Conservation (phyloP, 64 coral and sea anemone genomes). For the Stylophora pistillata region DNA sequence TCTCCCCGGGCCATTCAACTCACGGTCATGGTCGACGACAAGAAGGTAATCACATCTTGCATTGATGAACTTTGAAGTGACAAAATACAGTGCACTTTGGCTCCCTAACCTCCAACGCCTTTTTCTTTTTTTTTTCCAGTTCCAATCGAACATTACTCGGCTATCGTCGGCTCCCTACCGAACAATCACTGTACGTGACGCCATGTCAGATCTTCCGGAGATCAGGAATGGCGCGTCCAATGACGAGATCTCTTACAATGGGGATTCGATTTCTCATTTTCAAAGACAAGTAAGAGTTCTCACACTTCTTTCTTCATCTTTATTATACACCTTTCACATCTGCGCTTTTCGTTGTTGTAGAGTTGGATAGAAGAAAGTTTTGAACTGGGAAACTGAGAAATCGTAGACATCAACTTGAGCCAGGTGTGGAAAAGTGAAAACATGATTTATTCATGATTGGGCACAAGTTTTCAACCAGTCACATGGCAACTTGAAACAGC, state of each 20-base stretch:
- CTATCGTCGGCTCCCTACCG: conserved; percentile 79
- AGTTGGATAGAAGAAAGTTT: neutral
- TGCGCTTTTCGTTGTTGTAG: neutral
- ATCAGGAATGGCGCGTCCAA: conserved; percentile 72
- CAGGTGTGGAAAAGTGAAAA: no score
- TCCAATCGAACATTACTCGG: conserved; percentile 87
- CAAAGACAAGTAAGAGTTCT: conserved; percentile 77
- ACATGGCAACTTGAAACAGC: no score
- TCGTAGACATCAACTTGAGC: no score
- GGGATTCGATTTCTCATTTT: conserved; percentile 93
- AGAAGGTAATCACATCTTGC: conserved; percentile 48
- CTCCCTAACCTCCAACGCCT: neutral
- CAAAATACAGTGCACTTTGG: no score
- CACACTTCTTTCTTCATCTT: neutral
- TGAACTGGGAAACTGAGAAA: no score
- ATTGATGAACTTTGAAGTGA: neutral
- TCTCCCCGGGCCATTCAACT: conserved; percentile 80
- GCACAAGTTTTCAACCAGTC: no score
- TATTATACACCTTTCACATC: neutral
- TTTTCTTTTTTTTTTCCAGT: conserved; percentile 32
- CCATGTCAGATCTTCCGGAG: conserved; percentile 95
- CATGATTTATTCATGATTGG: no score
- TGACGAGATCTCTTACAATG: conserved; percentile 80
- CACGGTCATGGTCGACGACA: conserved; percentile 91
- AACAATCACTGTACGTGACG: conserved; percentile 96